Percentiles rank a stretch among this genome's conserved stretches.
These are phyloP conservation scores for Pangasius mekongensis DNA, from an alignment of 2,797 vertebrate species.

Conservation along the genomic window DNA sequence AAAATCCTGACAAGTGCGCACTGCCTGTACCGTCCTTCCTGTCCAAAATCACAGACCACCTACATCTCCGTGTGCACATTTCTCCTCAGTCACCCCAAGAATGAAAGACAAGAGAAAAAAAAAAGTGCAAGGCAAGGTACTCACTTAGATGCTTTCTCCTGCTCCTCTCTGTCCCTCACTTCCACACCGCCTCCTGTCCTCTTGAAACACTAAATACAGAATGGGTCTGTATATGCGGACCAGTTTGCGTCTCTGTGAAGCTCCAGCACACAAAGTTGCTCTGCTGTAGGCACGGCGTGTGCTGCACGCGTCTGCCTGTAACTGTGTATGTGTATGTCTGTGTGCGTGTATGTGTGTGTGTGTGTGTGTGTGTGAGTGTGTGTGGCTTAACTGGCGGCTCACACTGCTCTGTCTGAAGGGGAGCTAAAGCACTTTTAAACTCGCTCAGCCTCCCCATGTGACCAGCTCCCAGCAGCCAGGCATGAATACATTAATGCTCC, in stretches of 20 bases:
- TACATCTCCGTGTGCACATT: background rate
- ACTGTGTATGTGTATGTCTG: slow-evolving; percentile 20
- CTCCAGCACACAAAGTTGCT: slow-evolving; percentile 55
- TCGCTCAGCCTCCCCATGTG: slow-evolving; percentile 84
- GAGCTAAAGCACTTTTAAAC: slow-evolving; percentile 75
- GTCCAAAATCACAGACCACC: background rate
- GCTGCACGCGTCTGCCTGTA: slow-evolving; percentile 37
- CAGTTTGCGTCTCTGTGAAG: slow-evolving; percentile 35
- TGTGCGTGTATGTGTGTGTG: slow-evolving; percentile 28
- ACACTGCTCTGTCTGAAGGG: slow-evolving; percentile 73
- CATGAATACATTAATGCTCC: slow-evolving; percentile 77
- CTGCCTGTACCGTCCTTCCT: background rate
- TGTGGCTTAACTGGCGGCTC: slow-evolving; percentile 65
- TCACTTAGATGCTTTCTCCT: slow-evolving; percentile 61
- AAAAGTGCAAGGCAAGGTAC: slow-evolving; percentile 54
- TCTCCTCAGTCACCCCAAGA: slow-evolving; percentile 21
- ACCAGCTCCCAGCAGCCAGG: slow-evolving; percentile 81
- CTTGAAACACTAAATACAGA: slow-evolving; percentile 43
- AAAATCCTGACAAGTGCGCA: slow-evolving; percentile 34
- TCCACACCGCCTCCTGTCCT: slow-evolving; percentile 51
- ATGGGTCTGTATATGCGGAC: slow-evolving; percentile 20
- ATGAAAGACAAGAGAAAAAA: slow-evolving; percentile 24
- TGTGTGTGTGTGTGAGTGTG: slow-evolving; percentile 35
- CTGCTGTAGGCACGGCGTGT: slow-evolving; percentile 49
- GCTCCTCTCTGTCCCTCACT: slow-evolving; percentile 47